Evolutionary conservation across 2,888 invertebrate genomes (phyloP).

Genomic region (Meteorus cinctellus): DNA sequence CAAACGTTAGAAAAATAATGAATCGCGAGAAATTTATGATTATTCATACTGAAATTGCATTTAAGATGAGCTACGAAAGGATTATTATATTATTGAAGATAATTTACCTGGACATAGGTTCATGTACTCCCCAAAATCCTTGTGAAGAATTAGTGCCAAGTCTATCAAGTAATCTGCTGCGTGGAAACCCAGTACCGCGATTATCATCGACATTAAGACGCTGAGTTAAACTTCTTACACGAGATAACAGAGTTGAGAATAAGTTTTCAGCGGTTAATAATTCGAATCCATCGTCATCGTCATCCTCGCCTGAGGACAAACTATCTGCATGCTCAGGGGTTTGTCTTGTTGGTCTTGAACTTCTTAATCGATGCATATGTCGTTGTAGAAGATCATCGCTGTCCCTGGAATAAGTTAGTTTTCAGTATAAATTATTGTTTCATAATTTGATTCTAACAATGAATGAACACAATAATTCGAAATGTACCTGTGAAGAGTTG

Average conservation of each 20-base stretch:
- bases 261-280: constrained; percentile 92
- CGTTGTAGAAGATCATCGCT: constrained; percentile 69
- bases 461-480: constrained; percentile 4
- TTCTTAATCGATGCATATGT: constrained; percentile 75
- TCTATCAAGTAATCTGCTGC: constrained; percentile 77
- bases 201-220: constrained; percentile 89
- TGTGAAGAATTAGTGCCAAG: constrained; percentile 68
- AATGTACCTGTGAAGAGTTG: constrained; percentile 74
- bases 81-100: neutral
- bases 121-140: constrained; percentile 74
- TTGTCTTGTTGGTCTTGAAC: constrained; percentile 80
- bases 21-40: constrained; percentile 16
- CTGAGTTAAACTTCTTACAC: constrained; percentile 90
- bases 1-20: constrained; percentile 41
- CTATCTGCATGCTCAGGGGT: constrained; percentile 86
- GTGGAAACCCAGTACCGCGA: constrained; percentile 78
- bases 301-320: constrained; percentile 90
- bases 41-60: constrained; percentile 2
- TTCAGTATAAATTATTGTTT: constrained; percentile 27
- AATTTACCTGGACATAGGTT: constrained; percentile 74
- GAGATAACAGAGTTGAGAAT: constrained; percentile 88
- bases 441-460: neutral
- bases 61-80: neutral
- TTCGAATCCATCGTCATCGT: constrained; percentile 93
- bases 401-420: constrained; percentile 54